These are phyloP conservation scores for Helicoverpa armigera DNA, from an alignment of 1,140 invertebrate genomes.

Conservation along the genomic window DNA sequence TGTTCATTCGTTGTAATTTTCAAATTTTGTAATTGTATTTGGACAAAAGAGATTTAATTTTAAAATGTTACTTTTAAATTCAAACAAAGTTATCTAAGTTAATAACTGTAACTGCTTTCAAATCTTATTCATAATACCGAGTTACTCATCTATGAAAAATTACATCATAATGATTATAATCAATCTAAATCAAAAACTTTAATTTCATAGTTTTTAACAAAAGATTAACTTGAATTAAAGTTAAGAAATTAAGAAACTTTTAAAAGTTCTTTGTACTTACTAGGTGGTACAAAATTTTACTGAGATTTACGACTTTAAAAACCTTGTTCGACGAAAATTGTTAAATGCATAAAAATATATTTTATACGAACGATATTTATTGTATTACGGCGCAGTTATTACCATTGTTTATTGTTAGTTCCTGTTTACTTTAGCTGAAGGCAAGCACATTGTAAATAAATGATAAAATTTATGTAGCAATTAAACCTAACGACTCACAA, in stretches of 20 bases:
- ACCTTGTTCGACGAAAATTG: too few species aligned
- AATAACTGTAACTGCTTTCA: too few species aligned
- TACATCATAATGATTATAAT: background rate
- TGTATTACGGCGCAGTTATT: background rate
- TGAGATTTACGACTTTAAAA: too few species aligned
- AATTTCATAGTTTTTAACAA: background rate
- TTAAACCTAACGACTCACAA: background rate
- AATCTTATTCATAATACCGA: background rate
- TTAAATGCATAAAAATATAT: too few species aligned
- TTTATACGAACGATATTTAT: too few species aligned
- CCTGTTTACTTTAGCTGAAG: constrained; percentile 11
- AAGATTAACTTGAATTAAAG: background rate
- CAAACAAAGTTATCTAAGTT: too few species aligned
- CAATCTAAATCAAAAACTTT: background rate
- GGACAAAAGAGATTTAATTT: too few species aligned
- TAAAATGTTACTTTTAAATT: too few species aligned
- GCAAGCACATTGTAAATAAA: constrained; percentile 17
- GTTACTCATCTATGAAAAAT: background rate
- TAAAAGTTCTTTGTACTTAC: background rate
- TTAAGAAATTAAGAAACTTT: background rate
- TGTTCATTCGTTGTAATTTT: too few species aligned
- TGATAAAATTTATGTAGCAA: background rate
- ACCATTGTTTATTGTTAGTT: background rate
- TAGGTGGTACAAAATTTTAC: too few species aligned
- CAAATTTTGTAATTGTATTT: too few species aligned